Conservation (phyloP, 2,113 vertebrate species). For the Saguinus imperator region DNA sequence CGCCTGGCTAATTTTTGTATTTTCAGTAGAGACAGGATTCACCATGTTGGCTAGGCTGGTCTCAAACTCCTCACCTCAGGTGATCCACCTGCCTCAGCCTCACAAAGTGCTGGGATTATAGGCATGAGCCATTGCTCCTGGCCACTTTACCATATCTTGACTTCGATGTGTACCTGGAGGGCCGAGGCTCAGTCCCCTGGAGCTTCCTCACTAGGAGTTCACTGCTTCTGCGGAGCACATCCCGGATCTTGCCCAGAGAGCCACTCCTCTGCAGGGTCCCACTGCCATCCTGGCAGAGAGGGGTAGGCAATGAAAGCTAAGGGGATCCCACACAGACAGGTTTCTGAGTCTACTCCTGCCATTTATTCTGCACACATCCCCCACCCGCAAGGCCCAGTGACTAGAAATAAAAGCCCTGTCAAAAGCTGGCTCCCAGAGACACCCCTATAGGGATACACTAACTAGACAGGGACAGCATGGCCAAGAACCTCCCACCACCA, state of each 20-base stretch:
- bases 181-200: constrained; percentile 91
- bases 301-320: background rate
- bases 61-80: too few relatives aligned
- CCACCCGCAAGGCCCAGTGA: background rate
- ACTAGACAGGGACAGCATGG: background rate
- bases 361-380: background rate
- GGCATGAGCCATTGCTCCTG: too few relatives aligned
- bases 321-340: background rate
- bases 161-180: constrained; percentile 84
- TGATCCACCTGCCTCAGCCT: too few relatives aligned
- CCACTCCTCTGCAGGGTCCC: constrained; percentile 93
- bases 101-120: too few relatives aligned
- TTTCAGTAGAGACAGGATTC: too few relatives aligned
- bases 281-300: constrained; percentile 91
- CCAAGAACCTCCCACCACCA: background rate
- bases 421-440: background rate
- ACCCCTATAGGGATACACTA: background rate
- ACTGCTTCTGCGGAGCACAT: constrained; percentile 95
- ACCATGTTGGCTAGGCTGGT: too few relatives aligned
- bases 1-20: too few relatives aligned
- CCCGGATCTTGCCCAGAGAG: constrained; percentile 94
- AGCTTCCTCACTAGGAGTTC: constrained; percentile 97
- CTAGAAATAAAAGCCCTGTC: background rate
- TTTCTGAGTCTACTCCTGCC: background rate
- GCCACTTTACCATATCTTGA: background rate